Evolutionary conservation across 2,888 invertebrate species (phyloP), one percentile per base, ranked within the genome.

Genomic region (Diogma glabrata): DNA sequence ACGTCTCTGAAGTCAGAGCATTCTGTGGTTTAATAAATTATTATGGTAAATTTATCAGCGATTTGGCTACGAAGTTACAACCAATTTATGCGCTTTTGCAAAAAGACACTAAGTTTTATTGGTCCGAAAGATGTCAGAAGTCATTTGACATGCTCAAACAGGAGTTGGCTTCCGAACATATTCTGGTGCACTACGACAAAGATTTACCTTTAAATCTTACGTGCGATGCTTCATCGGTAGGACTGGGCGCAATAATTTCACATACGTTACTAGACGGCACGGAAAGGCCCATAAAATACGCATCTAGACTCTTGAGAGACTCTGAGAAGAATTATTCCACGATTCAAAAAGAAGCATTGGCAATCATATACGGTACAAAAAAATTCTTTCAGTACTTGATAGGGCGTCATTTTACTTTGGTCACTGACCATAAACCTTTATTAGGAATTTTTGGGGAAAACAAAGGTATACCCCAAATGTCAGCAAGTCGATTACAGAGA

Each of bases 301-400:
- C 51, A 22, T 57, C 55, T 17, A 51, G 51, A 14, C 53, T 54
- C 22, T 51, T 55, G 19, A 51, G 54, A 14, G n/a, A 52, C 10
- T 17, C 53, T 8, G 53, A 56, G 20, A 47, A 40, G 17, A 57
- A 55, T 49, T 56, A 57, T 51, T 54, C 57, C 1, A 55, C 56
- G 53, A 58, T 56, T 20, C 55, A 59, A 22, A 57, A 59, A 24
- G 55, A 56, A 36, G 26, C 57, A 7, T 52, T 56, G 33, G 53
- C 57, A 7, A 56, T 58, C 30, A 23, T 57, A 1, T 57, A 54
- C 45, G 57, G 56, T 4, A 56, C 56, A 33, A 50, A 47, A 40
- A 52, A 51, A 23, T 56, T 56, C 45, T 53, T 54, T 23, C 54
- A 54, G n/a, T 57, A 53, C 17, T 50, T 54, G 8, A 52, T 53